Evolutionary conservation across 2,888 invertebrate species (phyloP).

Genomic region (Rosalia funebris): DNA sequence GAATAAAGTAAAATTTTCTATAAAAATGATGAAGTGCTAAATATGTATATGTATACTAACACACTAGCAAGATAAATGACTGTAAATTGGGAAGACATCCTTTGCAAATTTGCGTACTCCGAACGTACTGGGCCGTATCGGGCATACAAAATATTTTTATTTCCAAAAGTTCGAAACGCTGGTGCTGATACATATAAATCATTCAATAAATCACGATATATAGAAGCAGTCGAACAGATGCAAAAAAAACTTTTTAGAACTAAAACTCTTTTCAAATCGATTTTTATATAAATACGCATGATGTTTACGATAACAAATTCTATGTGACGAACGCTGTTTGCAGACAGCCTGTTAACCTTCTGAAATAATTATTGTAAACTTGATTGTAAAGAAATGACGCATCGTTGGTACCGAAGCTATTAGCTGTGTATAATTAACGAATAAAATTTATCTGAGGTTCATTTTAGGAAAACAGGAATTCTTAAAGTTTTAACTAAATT

Average conservation of each 20-base stretch:
- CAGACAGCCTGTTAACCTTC: neutral
- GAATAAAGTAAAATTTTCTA: too few relatives aligned
- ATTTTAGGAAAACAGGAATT: too few relatives aligned
- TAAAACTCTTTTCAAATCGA: neutral
- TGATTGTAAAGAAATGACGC: neutral
- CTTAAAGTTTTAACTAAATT: too few relatives aligned
- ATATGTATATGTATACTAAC: too few relatives aligned
- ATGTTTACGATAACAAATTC: neutral
- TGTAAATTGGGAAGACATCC: neutral
- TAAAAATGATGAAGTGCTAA: too few relatives aligned
- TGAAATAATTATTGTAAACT: neutral
- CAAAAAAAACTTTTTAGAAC: neutral
- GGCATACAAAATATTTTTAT: neutral
- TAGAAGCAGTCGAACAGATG: neutral
- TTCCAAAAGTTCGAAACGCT: neutral
- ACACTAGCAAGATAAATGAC: neutral
- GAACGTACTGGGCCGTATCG: neutral
- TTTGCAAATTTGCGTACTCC: neutral
- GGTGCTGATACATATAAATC: neutral
- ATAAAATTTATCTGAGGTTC: neutral
- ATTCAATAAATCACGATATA: slow-evolving; percentile 8
- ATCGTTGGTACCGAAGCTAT: neutral
- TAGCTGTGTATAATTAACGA: neutral
- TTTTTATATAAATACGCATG: neutral
- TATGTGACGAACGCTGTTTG: too few relatives aligned